Percentiles rank a stretch among this genome's conserved stretches.
phyloP scores from a whole-genome alignment of 2,113 vertebrate genomes.

The Perca schrenkii region DNA sequence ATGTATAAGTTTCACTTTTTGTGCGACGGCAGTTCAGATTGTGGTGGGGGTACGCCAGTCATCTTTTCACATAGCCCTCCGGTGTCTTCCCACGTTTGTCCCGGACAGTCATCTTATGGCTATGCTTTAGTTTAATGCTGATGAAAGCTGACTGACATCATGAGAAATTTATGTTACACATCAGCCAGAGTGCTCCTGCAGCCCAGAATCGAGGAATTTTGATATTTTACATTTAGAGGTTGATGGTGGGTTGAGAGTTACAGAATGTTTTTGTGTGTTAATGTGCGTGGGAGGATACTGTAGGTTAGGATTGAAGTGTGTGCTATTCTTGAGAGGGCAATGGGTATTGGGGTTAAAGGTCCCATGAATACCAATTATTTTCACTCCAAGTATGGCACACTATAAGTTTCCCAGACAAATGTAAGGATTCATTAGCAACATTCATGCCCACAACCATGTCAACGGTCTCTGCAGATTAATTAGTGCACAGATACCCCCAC shows the following conservation, averaged over 20 bases:
- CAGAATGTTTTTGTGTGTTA: conserved; percentile 3
- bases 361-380: neutral
- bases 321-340: neutral
- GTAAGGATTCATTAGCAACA: conserved; percentile 40
- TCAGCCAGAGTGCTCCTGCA: conserved; percentile 61
- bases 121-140: conserved; percentile 76
- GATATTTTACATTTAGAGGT: conserved; percentile 51
- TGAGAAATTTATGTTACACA: conserved; percentile 81
- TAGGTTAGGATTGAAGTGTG: neutral
- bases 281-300: conserved; percentile 4
- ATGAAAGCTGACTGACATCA: conserved; percentile 83
- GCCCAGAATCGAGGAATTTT: conserved; percentile 45
- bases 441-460: conserved; percentile 34
- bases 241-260: conserved; percentile 29
- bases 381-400: neutral
- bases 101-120: conserved; percentile 48
- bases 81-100: conserved; percentile 68
- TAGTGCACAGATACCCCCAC: conserved; percentile 59
- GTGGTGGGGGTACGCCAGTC: conserved; percentile 24
- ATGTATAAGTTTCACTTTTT: conserved; percentile 68
- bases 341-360: conserved; percentile 3
- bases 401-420: conserved; percentile 22
- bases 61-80: conserved; percentile 64
- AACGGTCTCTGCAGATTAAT: conserved; percentile 70
- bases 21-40: conserved; percentile 23